Percentiles rank a stretch among this genome's conserved stretches.
Evolutionary conservation across 2,113 vertebrate species (phyloP).

Genomic region (Pseudopodoces humilis): DNA sequence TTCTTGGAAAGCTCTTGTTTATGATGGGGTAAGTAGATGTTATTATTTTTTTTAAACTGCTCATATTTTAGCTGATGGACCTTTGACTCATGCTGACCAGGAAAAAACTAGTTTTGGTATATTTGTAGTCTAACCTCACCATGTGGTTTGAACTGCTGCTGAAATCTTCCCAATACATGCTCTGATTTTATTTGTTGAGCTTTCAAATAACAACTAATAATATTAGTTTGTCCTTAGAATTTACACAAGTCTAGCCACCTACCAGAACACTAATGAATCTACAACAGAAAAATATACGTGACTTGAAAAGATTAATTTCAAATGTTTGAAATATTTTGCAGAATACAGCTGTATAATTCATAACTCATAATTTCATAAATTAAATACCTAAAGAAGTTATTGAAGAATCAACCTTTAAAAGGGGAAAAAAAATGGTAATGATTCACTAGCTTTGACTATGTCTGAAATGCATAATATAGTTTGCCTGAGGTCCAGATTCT

Average conservation of each 20-base stretch:
- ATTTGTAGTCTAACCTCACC: not conserved
- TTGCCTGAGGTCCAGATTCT: not conserved
- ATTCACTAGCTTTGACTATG: not conserved
- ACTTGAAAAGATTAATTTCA: not conserved
- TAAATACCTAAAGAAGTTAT: not conserved
- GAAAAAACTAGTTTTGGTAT: not conserved
- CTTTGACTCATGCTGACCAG: not conserved
- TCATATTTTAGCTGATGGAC: not conserved
- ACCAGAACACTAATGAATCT: not conserved
- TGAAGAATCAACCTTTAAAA: not conserved
- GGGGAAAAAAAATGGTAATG: not conserved
- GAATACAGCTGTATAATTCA: not conserved
- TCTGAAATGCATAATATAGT: not conserved
- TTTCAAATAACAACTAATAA: not conserved
- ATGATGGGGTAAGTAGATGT: conserved; percentile 88
- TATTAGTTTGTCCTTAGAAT: not conserved
- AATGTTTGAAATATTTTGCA: not conserved
- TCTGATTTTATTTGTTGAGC: not conserved
- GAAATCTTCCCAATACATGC: not conserved
- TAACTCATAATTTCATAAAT: not conserved
- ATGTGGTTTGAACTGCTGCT: not conserved
- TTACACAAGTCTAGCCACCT: not conserved
- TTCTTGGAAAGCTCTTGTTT: conserved; percentile 98
- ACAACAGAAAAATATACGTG: not conserved
- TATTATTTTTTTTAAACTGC: not conserved